Evolutionary conservation across 1,140 invertebrate species (phyloP), one percentile per base, ranked within the genome.

Genomic region (Drosophila nigrodunni): DNA sequence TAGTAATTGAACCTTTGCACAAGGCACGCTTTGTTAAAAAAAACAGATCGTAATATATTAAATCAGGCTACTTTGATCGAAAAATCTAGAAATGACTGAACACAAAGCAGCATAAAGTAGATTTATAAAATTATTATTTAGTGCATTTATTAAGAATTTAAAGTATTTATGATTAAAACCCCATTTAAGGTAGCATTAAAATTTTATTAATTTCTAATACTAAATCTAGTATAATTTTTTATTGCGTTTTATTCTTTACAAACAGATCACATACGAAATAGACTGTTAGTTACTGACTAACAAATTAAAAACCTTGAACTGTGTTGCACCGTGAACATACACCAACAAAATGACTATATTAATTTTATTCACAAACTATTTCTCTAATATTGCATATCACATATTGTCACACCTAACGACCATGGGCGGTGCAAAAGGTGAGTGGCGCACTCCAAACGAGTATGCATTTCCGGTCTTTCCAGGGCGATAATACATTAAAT

Each of bases 361-460:
- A 55, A 61, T 73, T 78, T 85, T 73, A 34, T 15, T 11, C 57
- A 59, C 50, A 54, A 82, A 50, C 64, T 66, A 64, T 64, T 64
- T 59, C 68, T 77, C 88, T 72, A 75, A 90, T 90, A 87, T 85
- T 89, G 50, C 50, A 54, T 37, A 71, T 82, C 78, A 91, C 76
- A 91, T 90, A 52, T 92, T 92, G 55, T 92, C 91, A 87, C 91
- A 92, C 52, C 68, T 74, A 60, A 92, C 89, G 61, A 92, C 79
- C 91, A 92, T 91, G 35, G 91, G 91, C 41, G 91, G 91, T 0
- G 91, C 91, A 52, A 52, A 91, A 9, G 74, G 74, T 1, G 81
- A 79, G 58, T 92, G 91, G 0, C 73, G 77, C 11, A 79, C 43
- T 47, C 91, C 91, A 35, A 92, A 92, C 2, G 91, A 91, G 69